A percentile compares a stretch with the other conserved stretches of the same genome.
Conservation (phyloP, 2,797 vertebrate species). For the Xenentodon cancila region DNA sequence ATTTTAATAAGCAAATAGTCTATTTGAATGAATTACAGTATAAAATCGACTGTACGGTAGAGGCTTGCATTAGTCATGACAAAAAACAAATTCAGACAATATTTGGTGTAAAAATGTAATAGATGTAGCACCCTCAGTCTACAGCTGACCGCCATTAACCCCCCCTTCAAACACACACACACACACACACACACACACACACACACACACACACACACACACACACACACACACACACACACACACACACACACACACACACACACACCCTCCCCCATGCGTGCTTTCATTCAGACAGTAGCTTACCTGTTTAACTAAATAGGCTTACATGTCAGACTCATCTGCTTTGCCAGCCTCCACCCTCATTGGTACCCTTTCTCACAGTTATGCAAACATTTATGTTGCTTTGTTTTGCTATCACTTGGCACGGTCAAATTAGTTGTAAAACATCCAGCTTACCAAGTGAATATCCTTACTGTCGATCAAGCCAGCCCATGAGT, state of each 20-base stretch:
- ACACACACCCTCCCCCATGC: constrained; percentile 13
- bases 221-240: no score
- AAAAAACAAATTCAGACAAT: constrained; percentile 2
- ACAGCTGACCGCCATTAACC: constrained; percentile 47
- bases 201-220: neutral
- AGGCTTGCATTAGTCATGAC: neutral
- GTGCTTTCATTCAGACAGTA: constrained; percentile 67
- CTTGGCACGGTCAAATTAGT: constrained; percentile 23
- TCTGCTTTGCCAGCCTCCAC: constrained; percentile 52
- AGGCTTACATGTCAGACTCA: constrained; percentile 73
- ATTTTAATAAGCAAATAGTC: neutral
- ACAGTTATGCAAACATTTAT: constrained; percentile 52
- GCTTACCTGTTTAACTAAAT: constrained; percentile 75
- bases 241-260: no score
- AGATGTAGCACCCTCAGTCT: constrained; percentile 50
- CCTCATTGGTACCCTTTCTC: constrained; percentile 41
- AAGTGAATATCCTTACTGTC: neutral
- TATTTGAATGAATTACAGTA: neutral
- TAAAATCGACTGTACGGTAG: neutral
- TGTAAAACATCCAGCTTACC: constrained; percentile 9
- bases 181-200: no score
- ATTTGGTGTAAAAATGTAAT: neutral
- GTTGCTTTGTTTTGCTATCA: constrained; percentile 31
- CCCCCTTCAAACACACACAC: neutral
- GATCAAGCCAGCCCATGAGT: neutral